Base-by-base conservation (phyloP, 1,140 invertebrate species). In the Drosophila auraria region DNA sequence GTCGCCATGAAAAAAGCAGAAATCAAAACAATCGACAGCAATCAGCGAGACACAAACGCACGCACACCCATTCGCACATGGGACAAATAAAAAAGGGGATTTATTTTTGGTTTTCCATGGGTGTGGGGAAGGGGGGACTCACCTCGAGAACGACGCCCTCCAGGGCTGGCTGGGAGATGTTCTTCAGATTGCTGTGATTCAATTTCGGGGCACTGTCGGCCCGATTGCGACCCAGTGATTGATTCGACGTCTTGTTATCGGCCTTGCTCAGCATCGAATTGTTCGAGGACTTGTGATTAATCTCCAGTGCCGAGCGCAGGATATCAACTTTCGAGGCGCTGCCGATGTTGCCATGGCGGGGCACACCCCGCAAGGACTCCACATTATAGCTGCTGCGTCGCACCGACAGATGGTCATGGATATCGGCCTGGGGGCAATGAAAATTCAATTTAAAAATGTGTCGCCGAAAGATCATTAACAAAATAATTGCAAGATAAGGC, bases 321-420 rank as follows among this genome's bases (percentile, higher is more conserved):
- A 95, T 92, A 91, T 96, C 95, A 59, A 95, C 95, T 83, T 95
- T 96, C 15, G 95, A 95, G 11, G 94, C 94, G 25, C 94, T 95
- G 0, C 94, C 94, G 60, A 93, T 93, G 38, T 90, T 84, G 27
- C 86, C 82, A 57, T 92, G 87, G 49, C 75, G 79, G n/a, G 89
- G 86, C 57, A 83, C 81, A 7, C 87, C 86, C 20, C 82, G 42
- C 53, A 90, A 62, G 30, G 87, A 92, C 50, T 93, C 92, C 53
- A 93, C 92, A 61, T 93, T 93, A 74, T 93, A 93, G 73, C 92
- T 93, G 83, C 92, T 93, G 47, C 92, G 91, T 38, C 92, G 91
- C 79, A 92, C 91, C 58, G 91, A 89, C 75, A 93, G 83, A 84
- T 93, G 91, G 87, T 93, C 92, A 56, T 93, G 87, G 60, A 93